Conservation (phyloP, 2,888 invertebrate species). For the Plagiodera versicolora region DNA sequence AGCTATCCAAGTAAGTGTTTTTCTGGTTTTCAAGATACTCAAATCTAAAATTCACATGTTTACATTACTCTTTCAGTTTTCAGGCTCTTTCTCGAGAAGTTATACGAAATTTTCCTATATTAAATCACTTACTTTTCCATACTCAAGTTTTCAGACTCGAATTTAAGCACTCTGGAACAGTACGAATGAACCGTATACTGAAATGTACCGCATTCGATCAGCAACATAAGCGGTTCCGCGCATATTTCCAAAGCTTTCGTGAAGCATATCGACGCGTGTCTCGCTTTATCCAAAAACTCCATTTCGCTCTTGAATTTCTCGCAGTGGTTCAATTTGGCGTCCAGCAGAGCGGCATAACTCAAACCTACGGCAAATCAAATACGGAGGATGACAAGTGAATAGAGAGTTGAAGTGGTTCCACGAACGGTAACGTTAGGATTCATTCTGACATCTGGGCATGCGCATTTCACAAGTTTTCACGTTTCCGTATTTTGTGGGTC, state of each 20-base stretch:
- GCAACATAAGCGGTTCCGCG: conserved; percentile 72
- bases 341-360: conserved; percentile 75
- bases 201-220: conserved; percentile 91
- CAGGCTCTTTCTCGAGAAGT: not conserved
- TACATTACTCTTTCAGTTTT: not conserved
- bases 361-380: no score
- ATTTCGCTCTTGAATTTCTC: conserved; percentile 62
- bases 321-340: conserved; percentile 77
- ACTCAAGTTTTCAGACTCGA: conserved; percentile 73
- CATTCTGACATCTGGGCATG: no score
- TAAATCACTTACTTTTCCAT: conserved; percentile 67
- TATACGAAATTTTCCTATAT: not conserved
- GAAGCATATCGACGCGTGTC: conserved; percentile 78
- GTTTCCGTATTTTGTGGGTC: no score
- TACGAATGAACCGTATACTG: conserved; percentile 89
- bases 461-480: no score
- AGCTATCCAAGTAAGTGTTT: conserved; percentile 76
- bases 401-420: no score
- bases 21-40: conserved; percentile 75
- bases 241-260: conserved; percentile 76
- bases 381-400: no score
- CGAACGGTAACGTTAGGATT: no score
- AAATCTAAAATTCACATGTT: conserved; percentile 55
- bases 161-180: conserved; percentile 82
- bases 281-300: conserved; percentile 70